Evolutionary conservation across 2,888 invertebrate species (phyloP).

Genomic region (Tenthredo notha): DNA sequence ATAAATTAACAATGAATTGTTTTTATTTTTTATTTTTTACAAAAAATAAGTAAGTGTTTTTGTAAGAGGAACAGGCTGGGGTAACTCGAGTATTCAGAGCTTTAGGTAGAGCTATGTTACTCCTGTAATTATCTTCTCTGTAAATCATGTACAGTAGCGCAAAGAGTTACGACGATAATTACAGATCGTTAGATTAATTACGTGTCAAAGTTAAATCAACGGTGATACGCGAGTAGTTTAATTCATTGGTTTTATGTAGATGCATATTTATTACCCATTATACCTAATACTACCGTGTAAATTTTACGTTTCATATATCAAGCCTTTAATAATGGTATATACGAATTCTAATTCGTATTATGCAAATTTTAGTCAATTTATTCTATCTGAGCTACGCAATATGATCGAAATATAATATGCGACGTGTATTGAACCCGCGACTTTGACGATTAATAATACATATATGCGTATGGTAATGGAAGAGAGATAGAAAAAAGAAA

Average conservation of each 20-base stretch:
- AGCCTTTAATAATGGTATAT: neutral
- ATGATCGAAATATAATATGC: neutral
- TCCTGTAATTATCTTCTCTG: conserved; percentile 7
- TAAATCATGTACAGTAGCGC: neutral
- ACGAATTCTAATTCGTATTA: conserved; percentile 7
- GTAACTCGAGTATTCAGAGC: neutral
- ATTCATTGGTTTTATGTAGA: neutral
- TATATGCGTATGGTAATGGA: conserved; percentile 37
- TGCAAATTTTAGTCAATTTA: neutral
- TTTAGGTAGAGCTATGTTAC: neutral
- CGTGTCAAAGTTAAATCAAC: conserved; percentile 18
- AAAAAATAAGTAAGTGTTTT: too few relatives aligned
- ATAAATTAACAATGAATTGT: neutral
- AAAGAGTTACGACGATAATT: conserved; percentile 4
- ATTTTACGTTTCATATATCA: neutral
- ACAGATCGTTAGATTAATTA: conserved; percentile 17
- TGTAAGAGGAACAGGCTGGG: neutral
- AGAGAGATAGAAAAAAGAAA: neutral
- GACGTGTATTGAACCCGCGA: conserved; percentile 2
- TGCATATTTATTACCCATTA: neutral
- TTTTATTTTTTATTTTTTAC: too few relatives aligned
- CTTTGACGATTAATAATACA: conserved; percentile 32
- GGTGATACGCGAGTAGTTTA: neutral
- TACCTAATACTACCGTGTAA: neutral
- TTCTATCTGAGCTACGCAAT: neutral